Base-by-base conservation (phyloP, 2,113 vertebrate species). In the Labeo rohita region DNA sequence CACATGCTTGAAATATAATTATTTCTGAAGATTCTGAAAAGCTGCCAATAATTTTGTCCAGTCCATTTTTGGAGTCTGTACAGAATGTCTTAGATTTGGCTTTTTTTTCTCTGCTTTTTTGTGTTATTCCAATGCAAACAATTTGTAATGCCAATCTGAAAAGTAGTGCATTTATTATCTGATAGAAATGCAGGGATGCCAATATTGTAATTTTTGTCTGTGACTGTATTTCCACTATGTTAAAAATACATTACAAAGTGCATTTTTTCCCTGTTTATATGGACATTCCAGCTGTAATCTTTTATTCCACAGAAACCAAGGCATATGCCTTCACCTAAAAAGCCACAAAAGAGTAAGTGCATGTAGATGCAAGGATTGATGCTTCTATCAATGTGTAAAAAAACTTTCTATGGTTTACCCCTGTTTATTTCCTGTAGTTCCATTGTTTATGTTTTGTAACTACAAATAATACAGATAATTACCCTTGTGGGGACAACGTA, bases 391-490 rank as follows among this genome's bases (percentile, higher is more conserved):
- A 9, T 47, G 45, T 47, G 45, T n/a, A n/a, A n/a, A n/a, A n/a
- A n/a, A n/a, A n/a, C n/a, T n/a, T 47, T 47, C 3, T 50, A 3
- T 47, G n/a, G 10, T 50, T 12, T 6, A 49, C 49, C 49, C 49
- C 49, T 50, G 49, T 12, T 50, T 49, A 49, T 50, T 50, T n/a
- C n/a, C n/a, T n/a, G n/a, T n/a, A n/a, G n/a, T n/a, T n/a, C n/a
- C n/a, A n/a, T n/a, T n/a, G n/a, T n/a, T n/a, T n/a, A n/a, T n/a
- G n/a, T 50, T 10, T 3, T 12, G 3, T 63, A 23, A 10, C 61
- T 63, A 63, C 61, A n/a, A n/a, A n/a, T n/a, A n/a, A n/a, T 63
- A 63, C 61, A 63, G 61, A 63, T 9, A 63, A 63, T n/a, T n/a
- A n/a, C n/a, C n/a, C n/a, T n/a, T n/a, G n/a, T n/a, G n/a, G n/a